A percentile compares a stretch with the other conserved stretches of the same genome.
These are phyloP conservation scores for Lophochroa leadbeateri DNA, from an alignment of 2,113 vertebrate genomes.

Conservation along the genomic window DNA sequence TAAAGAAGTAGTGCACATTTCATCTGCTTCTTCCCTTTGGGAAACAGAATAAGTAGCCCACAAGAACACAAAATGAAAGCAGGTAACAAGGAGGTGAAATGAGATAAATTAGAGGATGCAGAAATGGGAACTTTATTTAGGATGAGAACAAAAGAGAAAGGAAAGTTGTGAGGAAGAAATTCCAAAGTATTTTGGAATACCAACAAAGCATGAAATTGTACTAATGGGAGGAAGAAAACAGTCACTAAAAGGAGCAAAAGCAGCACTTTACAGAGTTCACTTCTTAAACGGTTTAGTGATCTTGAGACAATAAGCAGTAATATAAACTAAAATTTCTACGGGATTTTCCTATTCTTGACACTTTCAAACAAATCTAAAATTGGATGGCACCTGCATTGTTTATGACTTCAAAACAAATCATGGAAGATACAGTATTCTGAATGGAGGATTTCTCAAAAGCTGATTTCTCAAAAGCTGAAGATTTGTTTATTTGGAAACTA, in stretches of 20 bases:
- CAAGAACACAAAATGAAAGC: not conserved
- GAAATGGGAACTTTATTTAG: not conserved
- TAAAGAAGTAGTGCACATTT: not conserved
- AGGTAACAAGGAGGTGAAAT: not conserved
- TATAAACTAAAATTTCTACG: not conserved
- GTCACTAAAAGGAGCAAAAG: not conserved
- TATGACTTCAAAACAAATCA: not conserved
- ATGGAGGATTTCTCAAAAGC: not conserved
- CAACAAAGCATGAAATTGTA: not conserved
- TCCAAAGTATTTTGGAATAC: not conserved
- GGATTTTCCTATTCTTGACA: not conserved
- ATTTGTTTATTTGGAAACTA: not conserved
- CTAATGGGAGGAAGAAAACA: not conserved
- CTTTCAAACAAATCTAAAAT: not conserved
- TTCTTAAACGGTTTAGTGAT: not conserved
- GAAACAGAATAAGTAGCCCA: not conserved
- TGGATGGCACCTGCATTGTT: not conserved
- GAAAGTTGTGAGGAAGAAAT: not conserved
- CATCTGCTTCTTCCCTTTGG: not conserved
- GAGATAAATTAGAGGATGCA: not conserved
- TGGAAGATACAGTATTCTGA: not conserved
- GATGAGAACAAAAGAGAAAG: not conserved
- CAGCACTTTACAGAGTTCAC: not conserved
- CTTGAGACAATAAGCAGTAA: not conserved
- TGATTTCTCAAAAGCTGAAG: not conserved